A percentile compares a stretch with the other conserved stretches of the same genome.
Conservation (phyloP, 2,113 vertebrate species). For the Platysternon megacephalum region DNA sequence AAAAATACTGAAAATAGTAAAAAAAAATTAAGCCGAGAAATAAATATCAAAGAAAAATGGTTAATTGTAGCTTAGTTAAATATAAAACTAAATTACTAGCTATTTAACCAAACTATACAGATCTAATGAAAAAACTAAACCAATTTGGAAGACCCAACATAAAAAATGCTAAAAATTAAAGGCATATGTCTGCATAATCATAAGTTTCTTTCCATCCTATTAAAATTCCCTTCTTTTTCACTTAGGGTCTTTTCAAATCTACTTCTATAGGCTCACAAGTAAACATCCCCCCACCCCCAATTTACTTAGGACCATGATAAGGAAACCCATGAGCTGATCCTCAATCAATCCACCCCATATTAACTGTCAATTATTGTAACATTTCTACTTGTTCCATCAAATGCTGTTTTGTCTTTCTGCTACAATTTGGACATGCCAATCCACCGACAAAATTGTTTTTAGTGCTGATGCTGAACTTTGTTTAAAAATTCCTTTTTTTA, state of each 20-base stretch:
- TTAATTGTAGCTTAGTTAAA: constrained; percentile 83
- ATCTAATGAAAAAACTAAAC: constrained; percentile 79
- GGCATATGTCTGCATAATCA: constrained; percentile 82
- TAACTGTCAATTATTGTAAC: not conserved
- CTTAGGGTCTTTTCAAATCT: constrained; percentile 43
- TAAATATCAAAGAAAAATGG: constrained; percentile 86
- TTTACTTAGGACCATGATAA: not conserved
- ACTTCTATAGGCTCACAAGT: constrained; percentile 17
- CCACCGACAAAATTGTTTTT: not conserved
- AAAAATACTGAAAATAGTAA: constrained; percentile 31
- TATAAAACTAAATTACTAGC: constrained; percentile 76
- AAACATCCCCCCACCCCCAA: constrained; percentile 14
- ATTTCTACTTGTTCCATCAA: not conserved
- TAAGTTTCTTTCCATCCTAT: constrained; percentile 63
- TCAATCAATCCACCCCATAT: not conserved
- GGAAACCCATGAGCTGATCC: not conserved
- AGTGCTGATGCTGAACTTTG: not conserved
- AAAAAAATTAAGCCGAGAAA: constrained; percentile 81
- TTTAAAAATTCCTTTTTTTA: not conserved
- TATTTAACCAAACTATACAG: constrained; percentile 81
- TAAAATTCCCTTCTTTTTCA: not conserved
- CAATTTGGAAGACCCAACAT: constrained; percentile 77
- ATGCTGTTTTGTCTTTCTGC: constrained; percentile 7
- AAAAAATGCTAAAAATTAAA: constrained; percentile 79
- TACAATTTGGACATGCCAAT: constrained; percentile 1